These are phyloP conservation scores for Galeopterus variegatus DNA, from an alignment of 2,113 vertebrate species.

Conservation along the genomic window DNA sequence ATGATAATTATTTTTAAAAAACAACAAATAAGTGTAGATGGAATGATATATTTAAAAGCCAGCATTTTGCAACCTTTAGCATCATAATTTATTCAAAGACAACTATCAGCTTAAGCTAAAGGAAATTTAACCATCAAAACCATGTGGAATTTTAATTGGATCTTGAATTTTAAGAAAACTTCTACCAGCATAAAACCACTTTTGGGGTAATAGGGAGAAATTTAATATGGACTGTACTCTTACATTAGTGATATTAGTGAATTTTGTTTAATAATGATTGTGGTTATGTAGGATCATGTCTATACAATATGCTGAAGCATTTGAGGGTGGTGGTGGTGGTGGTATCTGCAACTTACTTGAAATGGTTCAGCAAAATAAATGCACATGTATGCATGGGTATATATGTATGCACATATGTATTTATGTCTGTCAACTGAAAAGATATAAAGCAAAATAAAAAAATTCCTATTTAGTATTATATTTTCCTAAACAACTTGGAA, in stretches of 20 bases:
- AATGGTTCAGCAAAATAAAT: neutral
- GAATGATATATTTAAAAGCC: neutral
- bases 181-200: neutral
- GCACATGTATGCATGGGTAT: neutral
- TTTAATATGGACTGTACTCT: neutral
- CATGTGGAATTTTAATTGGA: neutral
- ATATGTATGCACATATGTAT: neutral
- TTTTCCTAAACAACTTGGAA: conserved; percentile 28
- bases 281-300: neutral
- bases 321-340: neutral
- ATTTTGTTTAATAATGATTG: neutral
- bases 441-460: neutral
- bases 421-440: neutral
- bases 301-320: neutral
- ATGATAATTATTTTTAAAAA: neutral
- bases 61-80: neutral
- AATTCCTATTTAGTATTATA: neutral
- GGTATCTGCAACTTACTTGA: neutral
- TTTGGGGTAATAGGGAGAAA: neutral
- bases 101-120: neutral
- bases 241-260: neutral
- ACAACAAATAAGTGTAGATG: neutral
- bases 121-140: neutral
- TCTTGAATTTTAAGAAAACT: neutral
- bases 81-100: conserved; percentile 9